Conservation (phyloP, 2,888 invertebrate species). For the Abrostola triplasia region DNA sequence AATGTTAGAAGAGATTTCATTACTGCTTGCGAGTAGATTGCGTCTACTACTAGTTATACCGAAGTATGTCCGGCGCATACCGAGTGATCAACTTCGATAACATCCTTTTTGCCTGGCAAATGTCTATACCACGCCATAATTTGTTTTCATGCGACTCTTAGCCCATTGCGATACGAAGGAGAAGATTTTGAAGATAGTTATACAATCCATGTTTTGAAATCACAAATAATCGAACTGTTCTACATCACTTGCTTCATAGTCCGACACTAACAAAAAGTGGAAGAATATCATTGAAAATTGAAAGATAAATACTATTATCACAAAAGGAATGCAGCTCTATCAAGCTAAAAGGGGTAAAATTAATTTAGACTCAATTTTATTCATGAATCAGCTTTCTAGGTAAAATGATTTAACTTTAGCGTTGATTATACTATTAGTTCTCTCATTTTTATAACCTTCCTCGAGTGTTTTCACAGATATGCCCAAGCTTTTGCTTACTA, state of each 20-base stretch:
- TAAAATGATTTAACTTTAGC: slow-evolving; percentile 1
- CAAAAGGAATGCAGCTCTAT: slow-evolving; percentile 1
- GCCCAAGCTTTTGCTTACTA: too few species aligned
- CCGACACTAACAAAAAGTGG: slow-evolving; percentile 1
- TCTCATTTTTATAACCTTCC: background rate
- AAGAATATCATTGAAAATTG: slow-evolving; percentile 3
- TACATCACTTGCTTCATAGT: background rate
- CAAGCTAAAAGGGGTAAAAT: background rate
- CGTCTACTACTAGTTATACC: too few species aligned
- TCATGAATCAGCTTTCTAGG: slow-evolving; percentile 4
- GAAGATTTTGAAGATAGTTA: too few species aligned
- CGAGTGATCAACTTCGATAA: too few species aligned
- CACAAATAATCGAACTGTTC: background rate
- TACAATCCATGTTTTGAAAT: too few species aligned
- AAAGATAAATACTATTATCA: slow-evolving; percentile 10
- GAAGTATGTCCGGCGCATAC: too few species aligned
- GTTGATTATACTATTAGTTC: slow-evolving; percentile 2
- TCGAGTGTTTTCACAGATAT: background rate
- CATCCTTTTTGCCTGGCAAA: too few species aligned
- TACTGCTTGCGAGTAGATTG: too few species aligned
- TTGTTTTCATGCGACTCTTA: too few species aligned
- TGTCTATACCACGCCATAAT: too few species aligned
- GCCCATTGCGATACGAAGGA: too few species aligned
- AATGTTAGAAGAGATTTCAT: too few species aligned
- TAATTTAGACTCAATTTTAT: slow-evolving; percentile 9